phyloP scores from a whole-genome alignment of 2,113 vertebrate genomes.

The Limanda limanda region DNA sequence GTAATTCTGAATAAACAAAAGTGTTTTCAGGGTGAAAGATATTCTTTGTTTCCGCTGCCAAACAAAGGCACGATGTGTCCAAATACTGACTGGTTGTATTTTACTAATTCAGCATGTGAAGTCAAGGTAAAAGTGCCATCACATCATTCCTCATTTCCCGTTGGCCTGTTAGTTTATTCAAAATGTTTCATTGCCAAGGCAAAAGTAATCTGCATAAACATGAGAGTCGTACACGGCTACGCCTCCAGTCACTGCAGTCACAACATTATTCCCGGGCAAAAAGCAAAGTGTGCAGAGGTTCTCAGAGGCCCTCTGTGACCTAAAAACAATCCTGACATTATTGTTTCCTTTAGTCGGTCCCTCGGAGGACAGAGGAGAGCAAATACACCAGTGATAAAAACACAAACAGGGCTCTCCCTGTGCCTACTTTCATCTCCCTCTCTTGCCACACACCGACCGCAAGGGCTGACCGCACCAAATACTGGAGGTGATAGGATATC shows the following conservation, averaged over 20 bases:
- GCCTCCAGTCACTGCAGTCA: slow-evolving; percentile 44
- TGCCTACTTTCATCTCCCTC: slow-evolving; percentile 77
- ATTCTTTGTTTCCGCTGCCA: slow-evolving; percentile 35
- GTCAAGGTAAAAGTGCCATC: slow-evolving; percentile 33
- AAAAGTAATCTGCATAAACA: slow-evolving; percentile 57
- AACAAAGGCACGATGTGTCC: slow-evolving; percentile 50
- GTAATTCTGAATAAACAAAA: slow-evolving; percentile 45
- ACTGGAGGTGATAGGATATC: slow-evolving; percentile 86
- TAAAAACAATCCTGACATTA: slow-evolving; percentile 79
- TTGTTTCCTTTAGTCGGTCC: slow-evolving; percentile 78
- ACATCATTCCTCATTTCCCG: slow-evolving; percentile 45
- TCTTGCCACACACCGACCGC: slow-evolving; percentile 71
- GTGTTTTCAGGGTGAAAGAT: slow-evolving; percentile 41
- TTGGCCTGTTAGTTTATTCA: slow-evolving; percentile 29
- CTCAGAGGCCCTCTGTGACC: slow-evolving; percentile 68
- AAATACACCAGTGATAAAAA: slow-evolving; percentile 82
- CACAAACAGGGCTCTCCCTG: slow-evolving; percentile 80
- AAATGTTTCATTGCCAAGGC: slow-evolving; percentile 23
- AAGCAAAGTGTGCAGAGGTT: slow-evolving; percentile 48
- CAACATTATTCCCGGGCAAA: slow-evolving; percentile 54
- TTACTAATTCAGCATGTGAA: slow-evolving; percentile 12
- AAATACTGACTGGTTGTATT: slow-evolving; percentile 48
- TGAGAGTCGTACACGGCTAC: slow-evolving; percentile 37
- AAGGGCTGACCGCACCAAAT: slow-evolving; percentile 76
- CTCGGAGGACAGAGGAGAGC: slow-evolving; percentile 74